Evolutionary conservation across 2,797 vertebrate species (phyloP).

Genomic region (Sebastes iracundus): DNA sequence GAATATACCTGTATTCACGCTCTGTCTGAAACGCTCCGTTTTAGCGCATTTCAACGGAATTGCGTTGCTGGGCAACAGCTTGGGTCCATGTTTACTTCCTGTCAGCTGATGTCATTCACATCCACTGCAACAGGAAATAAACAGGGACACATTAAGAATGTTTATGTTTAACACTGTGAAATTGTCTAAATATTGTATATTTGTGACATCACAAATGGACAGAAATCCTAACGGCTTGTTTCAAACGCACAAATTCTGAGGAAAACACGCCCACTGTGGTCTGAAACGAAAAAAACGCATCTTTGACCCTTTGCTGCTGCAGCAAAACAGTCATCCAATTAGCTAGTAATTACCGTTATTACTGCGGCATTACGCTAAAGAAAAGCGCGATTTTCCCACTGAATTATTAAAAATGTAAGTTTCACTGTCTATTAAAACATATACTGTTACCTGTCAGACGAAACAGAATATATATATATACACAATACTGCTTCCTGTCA

Average conservation of each 20-base stretch:
- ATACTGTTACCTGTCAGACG: not conserved
- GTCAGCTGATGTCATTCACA: too few species aligned
- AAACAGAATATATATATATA: not conserved
- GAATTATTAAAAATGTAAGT: not conserved
- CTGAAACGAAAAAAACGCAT: not conserved
- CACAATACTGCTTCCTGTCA: not conserved
- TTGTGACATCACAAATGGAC: too few species aligned
- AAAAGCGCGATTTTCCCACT: fast-evolving
- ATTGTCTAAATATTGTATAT: too few species aligned
- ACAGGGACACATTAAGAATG: too few species aligned
- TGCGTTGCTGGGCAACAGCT: fast-evolving
- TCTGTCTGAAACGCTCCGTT: too few species aligned
- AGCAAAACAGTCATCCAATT: not conserved
- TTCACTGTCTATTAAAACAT: not conserved
- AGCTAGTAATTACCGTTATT: not conserved
- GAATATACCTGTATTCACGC: too few species aligned
- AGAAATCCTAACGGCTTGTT: too few species aligned
- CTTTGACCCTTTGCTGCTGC: constrained; percentile 50
- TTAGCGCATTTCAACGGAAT: fast-evolving
- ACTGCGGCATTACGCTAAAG: constrained; percentile 4
- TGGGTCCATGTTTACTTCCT: too few species aligned
- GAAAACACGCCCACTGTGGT: constrained; percentile 66
- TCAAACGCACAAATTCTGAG: too few species aligned
- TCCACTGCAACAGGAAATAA: too few species aligned
- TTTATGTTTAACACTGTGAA: too few species aligned